Evolutionary conservation across 2,888 invertebrate genomes (phyloP), one percentile per base, ranked within the genome.

Genomic region (Strigamia transsilvanica): DNA sequence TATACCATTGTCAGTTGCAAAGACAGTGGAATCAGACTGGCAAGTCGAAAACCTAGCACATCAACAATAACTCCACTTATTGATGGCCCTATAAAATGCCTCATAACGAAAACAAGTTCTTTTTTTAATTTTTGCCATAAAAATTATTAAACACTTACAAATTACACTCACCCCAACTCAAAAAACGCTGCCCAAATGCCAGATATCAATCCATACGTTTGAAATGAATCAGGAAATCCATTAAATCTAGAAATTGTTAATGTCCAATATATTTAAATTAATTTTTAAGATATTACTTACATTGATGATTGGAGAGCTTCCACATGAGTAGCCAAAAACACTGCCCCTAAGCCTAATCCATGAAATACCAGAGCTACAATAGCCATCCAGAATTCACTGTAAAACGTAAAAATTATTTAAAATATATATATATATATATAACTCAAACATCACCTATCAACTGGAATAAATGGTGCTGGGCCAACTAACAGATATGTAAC

Each of bases 91-190:
- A 15, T 10, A 15, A 42, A 42, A 42, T 15, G 10, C 12, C 42
- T 42, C 3, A 34, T 34, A 34, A n/a, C n/a, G n/a, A 90, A 34
- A 34, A 34, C 3, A 34, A 34, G 7, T 34, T 34, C 34, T 5
- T 34, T 34, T 7, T 34, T 34, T 34, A 42, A 42, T 13, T 42
- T 42, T 41, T 13, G 12, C 2, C 15, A 15, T 42, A 15, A 42
- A 13, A 42, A 13, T 2, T 7, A 7, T 12, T 42, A 12, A 13
- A 10, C 12, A 34, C 34, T 34, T 13, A 7, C 10, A 10, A 42
- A 42, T 42, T 13, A n/a, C 15, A 41, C 41, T 27, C 5, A 78
- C 78, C 78, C 78, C 9, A 78, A 23, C n/a, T 78, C 23, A 21
- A 78, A 78, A 78, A 38, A 34, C 10, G 78, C 32, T 32, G 32